Conservation (phyloP, 2,113 vertebrate genomes). For the Paralichthys olivaceus region DNA sequence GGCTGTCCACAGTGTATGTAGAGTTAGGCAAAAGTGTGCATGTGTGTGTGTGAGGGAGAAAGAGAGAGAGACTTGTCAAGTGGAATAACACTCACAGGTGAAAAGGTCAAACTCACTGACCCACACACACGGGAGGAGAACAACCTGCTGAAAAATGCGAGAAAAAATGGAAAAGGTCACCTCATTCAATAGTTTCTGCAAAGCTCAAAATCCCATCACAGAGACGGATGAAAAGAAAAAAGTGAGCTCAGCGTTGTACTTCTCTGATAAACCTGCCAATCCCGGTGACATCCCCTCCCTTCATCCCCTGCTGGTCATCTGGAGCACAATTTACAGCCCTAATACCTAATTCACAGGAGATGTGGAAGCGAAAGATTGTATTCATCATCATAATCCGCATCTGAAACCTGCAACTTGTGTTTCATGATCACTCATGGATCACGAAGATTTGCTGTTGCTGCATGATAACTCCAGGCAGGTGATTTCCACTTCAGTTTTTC, state of each 20-base stretch:
- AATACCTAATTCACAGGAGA: slow-evolving; percentile 85
- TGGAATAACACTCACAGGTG: slow-evolving; percentile 54
- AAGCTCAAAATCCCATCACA: slow-evolving; percentile 49
- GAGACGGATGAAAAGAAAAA: slow-evolving; percentile 20
- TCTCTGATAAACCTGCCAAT: slow-evolving; percentile 22
- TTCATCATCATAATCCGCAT: slow-evolving; percentile 34
- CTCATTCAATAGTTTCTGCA: slow-evolving; percentile 26
- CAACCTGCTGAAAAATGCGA: slow-evolving; percentile 43
- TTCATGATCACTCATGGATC: slow-evolving; percentile 7
- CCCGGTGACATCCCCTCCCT: slow-evolving; percentile 3
- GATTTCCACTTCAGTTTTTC: not conserved
- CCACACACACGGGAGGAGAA: slow-evolving; percentile 29
- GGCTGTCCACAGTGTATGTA: not conserved
- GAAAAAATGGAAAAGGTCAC: slow-evolving; percentile 61
- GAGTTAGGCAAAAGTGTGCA: too few species aligned
- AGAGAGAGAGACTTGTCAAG: slow-evolving; percentile 43
- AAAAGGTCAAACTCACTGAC: slow-evolving; percentile 60
- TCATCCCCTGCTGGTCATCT: slow-evolving; percentile 79
- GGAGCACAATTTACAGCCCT: slow-evolving; percentile 86
- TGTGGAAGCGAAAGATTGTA: slow-evolving; percentile 86
- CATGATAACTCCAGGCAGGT: not conserved
- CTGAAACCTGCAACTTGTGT: not conserved
- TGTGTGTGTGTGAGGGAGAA: not conserved
- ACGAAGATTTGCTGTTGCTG: not conserved
- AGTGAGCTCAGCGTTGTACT: not conserved